phyloP scores from a whole-genome alignment of 2,113 vertebrate species.

The Oxygymnocypris stewartii region DNA sequence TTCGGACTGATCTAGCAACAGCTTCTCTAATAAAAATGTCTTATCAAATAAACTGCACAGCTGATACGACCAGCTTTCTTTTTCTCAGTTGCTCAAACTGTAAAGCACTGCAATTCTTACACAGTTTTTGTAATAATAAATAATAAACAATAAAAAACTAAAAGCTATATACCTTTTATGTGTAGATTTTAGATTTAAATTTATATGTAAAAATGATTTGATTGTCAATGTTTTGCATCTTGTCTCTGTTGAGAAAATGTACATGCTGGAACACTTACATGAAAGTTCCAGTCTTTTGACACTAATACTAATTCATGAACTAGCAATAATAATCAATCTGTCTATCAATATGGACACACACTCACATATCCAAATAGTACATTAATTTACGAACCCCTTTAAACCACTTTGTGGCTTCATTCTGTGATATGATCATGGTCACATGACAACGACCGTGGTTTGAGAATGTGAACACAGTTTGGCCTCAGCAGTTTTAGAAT shows the following conservation, averaged over 20 bases:
- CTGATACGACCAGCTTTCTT: neutral
- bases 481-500: slow-evolving; percentile 4
- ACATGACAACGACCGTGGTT: neutral
- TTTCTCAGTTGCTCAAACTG: neutral
- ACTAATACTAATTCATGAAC: neutral
- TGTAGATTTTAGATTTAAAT: too few relatives aligned
- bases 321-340: neutral
- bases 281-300: neutral
- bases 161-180: too few relatives aligned
- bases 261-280: neutral
- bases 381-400: neutral
- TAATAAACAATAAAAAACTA: too few relatives aligned
- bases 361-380: neutral
- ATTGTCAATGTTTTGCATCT: too few relatives aligned
- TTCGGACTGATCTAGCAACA: neutral
- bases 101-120: neutral
- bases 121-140: neutral
- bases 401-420: slow-evolving; percentile 9
- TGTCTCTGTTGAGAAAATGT: neutral
- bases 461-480: neutral
- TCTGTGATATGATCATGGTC: neutral
- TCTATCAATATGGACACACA: neutral
- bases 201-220: too few relatives aligned
- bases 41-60: neutral
- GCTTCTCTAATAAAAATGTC: slow-evolving; percentile 8